Evolutionary conservation across 1,140 invertebrate genomes (phyloP), one percentile per base, ranked within the genome.

Genomic region (Lucilia sericata): DNA sequence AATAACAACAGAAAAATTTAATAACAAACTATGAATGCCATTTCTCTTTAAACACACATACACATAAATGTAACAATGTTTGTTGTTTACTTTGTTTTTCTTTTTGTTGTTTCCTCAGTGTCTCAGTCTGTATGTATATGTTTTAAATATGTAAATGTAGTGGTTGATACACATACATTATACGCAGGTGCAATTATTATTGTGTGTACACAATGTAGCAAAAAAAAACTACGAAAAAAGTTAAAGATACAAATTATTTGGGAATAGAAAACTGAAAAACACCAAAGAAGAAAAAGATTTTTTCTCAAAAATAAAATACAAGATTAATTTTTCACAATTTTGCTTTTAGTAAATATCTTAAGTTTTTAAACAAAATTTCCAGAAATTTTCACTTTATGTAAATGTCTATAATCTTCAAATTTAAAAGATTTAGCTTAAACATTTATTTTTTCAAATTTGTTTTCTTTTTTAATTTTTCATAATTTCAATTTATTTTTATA

Each of bases 151-250:
- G 76, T 21, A 49, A 80, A 80, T 80, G 42, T 80, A 80, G 76
- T 80, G 42, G 42, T 49, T 7, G 47, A 49, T 19, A 83, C 65
- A 83, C 36, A 70, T 76, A 78, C 82, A 76, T 85, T 84, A 83
- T 85, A 85, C 85, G 83, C 85, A 85, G 85, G 85, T 85, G 83
- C 85, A 82, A 85, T 85, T 85, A 84, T 85, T 83, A 82, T 47
- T 80, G 76, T 84, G 82, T 85, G 85, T 85, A 85, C 85, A 85
- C 75, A 84, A 78, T 82, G 76, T 42, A 21, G 10, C 21, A 70
- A 60, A 70, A 82, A 82, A 30, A 82, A 82, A n/a, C 21, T 30
- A 30, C 25, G 25, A 30, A 30, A 60, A 82, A 82, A 60, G 51
- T 9, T 7, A 49, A 80, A 21, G 19, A 80, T 10, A 76, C 42